Base-by-base conservation (phyloP, 2,888 invertebrate species). In the Apomyelois bistriatella region DNA sequence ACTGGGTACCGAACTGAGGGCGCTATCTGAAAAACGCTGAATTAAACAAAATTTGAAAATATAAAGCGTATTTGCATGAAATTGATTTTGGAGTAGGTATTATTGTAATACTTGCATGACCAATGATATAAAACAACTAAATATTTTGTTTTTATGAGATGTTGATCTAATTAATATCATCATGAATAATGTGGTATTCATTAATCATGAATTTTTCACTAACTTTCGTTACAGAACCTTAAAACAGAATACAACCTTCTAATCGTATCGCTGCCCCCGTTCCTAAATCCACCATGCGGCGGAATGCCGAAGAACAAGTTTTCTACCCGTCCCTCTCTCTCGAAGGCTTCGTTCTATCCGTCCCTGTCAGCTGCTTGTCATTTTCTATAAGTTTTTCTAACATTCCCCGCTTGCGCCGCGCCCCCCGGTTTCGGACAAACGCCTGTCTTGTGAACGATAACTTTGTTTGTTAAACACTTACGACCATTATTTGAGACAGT, bases 301-400 rank as follows among this genome's bases (percentile, higher is more conserved):
- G 90, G 90, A 90, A 90, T 90, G 90, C 72, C 74, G 90, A 76
- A 79, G 80, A 86, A 89, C 90, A 75, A 86, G 90, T 90, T 90
- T 82, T 82, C 79, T 83, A 79, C 82, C 86, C 75, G 76, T 90
- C 90, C 74, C 72, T 72, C 72, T 88, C 85, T 70, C 70, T 80
- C 75, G 82, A 85, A 75, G 76, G 75, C 70, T 69, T 69, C 68
- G 64, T 66, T 83, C 65, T 76, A 68, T 67, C 87, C 70, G 79
- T 89, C 89, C 75, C 74, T 82, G 78, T 90, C 89, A 70, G 77
- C 68, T 71, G 80, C 87, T 86, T 89, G 89, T 90, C 90, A 89
- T 90, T 89, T 89, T 89, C 89, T 89, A 87, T 89, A 87, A 89
- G 87, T 88, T 90, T 90, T 90, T 90, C 90, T 89, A 88, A 87